Base-by-base conservation (phyloP, 1,140 invertebrate species). In the Diuraphis noxia region DNA sequence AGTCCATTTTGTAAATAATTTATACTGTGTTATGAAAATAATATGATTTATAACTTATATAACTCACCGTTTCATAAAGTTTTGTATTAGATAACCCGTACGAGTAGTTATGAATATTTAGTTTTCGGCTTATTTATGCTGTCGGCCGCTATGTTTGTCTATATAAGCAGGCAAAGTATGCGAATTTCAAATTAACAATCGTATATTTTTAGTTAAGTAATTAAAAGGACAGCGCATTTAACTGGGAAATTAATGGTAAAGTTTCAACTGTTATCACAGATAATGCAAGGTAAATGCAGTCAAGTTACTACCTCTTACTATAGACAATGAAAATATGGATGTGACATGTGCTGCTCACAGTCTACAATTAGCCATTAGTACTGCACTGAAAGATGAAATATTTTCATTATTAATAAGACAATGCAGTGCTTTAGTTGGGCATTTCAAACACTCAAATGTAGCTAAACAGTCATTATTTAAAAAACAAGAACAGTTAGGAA, bases 391-490 rank as follows among this genome's bases (percentile, higher is more conserved):
- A 88, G 2, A 88, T 36, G 86, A 63, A 52, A 88, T 2, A 52
- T 52, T 88, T 52, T 46, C n/a, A 52, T 21, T 63, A 36, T 30
- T 88, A 88, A 88, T 88, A 52, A 46, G 36, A 40, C 36, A 52
- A 10, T 63, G 23, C 2, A 88, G 86, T 88, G 8, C n/a, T 52
- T 3, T 88, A 52, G 86, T 63, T 56, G 30, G 86, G 6, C 86
- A 88, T 88, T 52, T 88, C 36, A 88, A 88, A 52, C 49, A 88
- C 23, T 88, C 49, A 1, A 88, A 56, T 56, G 43, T 87, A 87
- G 43, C 85, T 1, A 87, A 52, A 52, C 49, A 56, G 23, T 38
- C 43, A 52, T 88, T 52, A 38, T 49, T 49, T 3, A 52, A 87
- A 1, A 87, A 87, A 52, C 85, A 87, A 56, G 36, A 87, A 49